Conservation (phyloP, 2,113 vertebrate species). For the Catagonus wagneri region DNA sequence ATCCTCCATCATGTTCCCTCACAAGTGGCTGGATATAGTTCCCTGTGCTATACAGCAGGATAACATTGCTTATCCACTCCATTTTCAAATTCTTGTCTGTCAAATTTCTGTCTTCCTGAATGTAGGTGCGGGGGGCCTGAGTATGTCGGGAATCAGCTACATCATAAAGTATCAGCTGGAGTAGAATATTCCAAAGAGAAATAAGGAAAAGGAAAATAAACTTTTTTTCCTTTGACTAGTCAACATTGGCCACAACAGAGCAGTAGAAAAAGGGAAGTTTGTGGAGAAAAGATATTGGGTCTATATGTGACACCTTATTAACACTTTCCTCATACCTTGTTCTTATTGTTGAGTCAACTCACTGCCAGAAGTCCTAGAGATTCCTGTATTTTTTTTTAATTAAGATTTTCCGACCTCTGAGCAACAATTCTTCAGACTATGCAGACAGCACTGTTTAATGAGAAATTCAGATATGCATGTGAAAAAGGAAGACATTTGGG, state of each 20-base stretch:
- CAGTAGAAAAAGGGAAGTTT: background rate
- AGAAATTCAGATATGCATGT: background rate
- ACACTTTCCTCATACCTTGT: background rate
- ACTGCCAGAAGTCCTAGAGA: background rate
- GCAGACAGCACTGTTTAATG: background rate
- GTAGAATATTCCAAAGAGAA: constrained; percentile 11
- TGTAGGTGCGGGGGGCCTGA: background rate
- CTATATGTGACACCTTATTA: background rate
- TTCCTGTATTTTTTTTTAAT: constrained; percentile 35
- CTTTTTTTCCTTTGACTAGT: background rate
- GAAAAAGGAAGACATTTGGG: background rate
- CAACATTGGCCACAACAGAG: background rate
- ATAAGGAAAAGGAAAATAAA: constrained; percentile 1
- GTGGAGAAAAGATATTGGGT: background rate
- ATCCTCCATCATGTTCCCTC: too few species aligned
- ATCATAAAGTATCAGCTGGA: background rate
- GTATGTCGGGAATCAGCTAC: background rate
- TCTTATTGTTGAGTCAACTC: background rate
- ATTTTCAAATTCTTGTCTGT: background rate
- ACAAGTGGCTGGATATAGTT: too few species aligned
- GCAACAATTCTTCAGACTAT: background rate
- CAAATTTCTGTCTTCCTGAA: background rate
- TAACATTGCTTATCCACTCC: too few species aligned
- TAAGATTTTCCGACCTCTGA: background rate
- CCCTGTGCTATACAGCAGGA: too few species aligned